Base-by-base conservation (phyloP, 2,888 invertebrate genomes). In the Epirrhoe tristata region DNA sequence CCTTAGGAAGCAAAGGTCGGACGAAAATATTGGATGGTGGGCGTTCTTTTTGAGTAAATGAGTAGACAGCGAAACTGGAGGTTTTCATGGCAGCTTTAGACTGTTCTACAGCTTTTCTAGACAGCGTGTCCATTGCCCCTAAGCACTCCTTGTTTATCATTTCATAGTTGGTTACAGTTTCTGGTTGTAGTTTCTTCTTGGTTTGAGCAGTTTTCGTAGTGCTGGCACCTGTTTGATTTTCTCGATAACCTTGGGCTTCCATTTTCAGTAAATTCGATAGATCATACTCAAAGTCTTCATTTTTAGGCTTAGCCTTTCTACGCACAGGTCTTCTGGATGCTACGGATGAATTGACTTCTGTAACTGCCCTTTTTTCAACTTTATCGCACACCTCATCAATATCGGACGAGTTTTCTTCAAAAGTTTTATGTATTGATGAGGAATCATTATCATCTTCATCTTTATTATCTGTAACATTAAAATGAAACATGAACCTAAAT, bases 201-300 rank as follows among this genome's bases (percentile, higher is more conserved):
- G 60, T 77, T 79, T 80, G 86, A 67, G 64, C 74, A n/a, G 81
- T 52, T 79, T 88, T 91, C 5, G 74, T 63, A 39, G 83, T 61
- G 52, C 69, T 81, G 43, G 78, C 69, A 24, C 77, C 74, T 12
- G 82, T 69, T 72, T 87, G 85, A 7, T 90, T 85, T 69, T 93
- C 93, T 68, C 91, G 83, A 75, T 93, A 92, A 6, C 93, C 93
- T 70, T 92, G 93, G 0, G 91, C 91, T 84, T 93, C 93, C 86
- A 89, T 84, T 84, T 94, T 94, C 46, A 94, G 81, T 61, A 94
- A 82, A 85, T 94, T 94, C 4, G 95, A 95, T 72, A 96, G 87
- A 87, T 96, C 96, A 79, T 96, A 96, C 74, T 96, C 95, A 81
- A 96, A 96, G 86, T 96, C 96, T 78, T 95, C 95, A 79, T 95